A percentile compares a stretch with the other conserved stretches of the same genome.
Conservation (phyloP, 2,888 invertebrate species). For the Atrina japonica region DNA sequence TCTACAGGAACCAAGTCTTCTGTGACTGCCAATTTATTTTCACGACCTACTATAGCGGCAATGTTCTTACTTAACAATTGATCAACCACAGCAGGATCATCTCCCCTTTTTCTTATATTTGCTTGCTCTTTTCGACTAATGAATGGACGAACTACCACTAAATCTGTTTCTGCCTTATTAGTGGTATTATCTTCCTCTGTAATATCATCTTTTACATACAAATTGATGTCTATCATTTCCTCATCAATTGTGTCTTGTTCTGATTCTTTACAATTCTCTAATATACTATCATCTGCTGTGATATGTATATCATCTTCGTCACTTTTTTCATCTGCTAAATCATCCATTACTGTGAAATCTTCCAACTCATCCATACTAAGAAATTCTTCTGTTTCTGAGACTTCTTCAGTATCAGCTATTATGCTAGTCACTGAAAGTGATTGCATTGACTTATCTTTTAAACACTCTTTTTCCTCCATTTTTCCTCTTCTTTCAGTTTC, state of each 20-base stretch:
- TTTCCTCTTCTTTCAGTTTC: too few relatives aligned
- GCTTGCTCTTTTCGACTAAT: background rate
- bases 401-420: too few relatives aligned
- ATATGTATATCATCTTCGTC: constrained; percentile 10
- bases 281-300: constrained; percentile 10
- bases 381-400: too few relatives aligned
- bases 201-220: constrained; percentile 13
- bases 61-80: too few relatives aligned
- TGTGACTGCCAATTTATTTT: constrained; percentile 8
- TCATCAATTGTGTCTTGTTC: background rate
- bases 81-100: too few relatives aligned
- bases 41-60: background rate
- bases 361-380: too few relatives aligned
- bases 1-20: constrained; percentile 10
- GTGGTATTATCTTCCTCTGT: background rate
- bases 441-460: too few relatives aligned
- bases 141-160: background rate
- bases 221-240: background rate
- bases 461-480: too few relatives aligned
- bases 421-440: too few relatives aligned
- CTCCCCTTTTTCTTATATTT: too few relatives aligned
- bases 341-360: too few relatives aligned
- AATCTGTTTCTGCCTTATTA: background rate
- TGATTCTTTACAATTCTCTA: background rate
- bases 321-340: constrained; percentile 10